Evolutionary conservation across 2,797 vertebrate species (phyloP).

Genomic region (Cyclopterus lumpus): DNA sequence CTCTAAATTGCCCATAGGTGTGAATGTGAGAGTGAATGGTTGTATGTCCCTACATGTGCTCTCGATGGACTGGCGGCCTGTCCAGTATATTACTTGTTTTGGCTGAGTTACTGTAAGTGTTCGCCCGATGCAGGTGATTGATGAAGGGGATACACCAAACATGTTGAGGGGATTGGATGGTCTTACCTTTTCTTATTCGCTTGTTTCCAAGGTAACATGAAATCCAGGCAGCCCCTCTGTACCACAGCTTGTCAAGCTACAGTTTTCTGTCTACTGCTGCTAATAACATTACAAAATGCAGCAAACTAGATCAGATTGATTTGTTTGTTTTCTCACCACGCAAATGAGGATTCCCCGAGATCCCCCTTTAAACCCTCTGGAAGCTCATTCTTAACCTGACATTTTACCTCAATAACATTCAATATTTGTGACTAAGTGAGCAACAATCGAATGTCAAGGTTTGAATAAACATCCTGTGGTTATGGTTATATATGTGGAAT

Average conservation of each 20-base stretch:
- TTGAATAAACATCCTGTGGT: background rate
- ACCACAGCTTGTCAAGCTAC: slow-evolving; percentile 47
- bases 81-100: slow-evolving; percentile 43
- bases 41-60: no score
- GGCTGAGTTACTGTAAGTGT: slow-evolving; percentile 61
- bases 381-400: background rate
- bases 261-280: slow-evolving; percentile 47
- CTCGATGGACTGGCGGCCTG: no score
- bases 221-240: slow-evolving; percentile 54
- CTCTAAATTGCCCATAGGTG: no score
- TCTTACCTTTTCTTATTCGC: slow-evolving; percentile 63
- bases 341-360: background rate
- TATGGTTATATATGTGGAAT: background rate
- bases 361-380: background rate
- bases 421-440: slow-evolving; percentile 8
- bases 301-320: slow-evolving; percentile 34
- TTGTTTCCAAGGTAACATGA: slow-evolving; percentile 78
- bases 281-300: slow-evolving; percentile 38
- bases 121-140: slow-evolving; percentile 58
- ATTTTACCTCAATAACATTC: background rate
- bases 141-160: slow-evolving; percentile 57
- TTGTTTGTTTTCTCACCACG: background rate
- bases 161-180: slow-evolving; percentile 52
- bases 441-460: slow-evolving; percentile 13
- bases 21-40: no score